Base-by-base conservation (phyloP, 2,113 vertebrate species). In the Ctenodactylus gundi region DNA sequence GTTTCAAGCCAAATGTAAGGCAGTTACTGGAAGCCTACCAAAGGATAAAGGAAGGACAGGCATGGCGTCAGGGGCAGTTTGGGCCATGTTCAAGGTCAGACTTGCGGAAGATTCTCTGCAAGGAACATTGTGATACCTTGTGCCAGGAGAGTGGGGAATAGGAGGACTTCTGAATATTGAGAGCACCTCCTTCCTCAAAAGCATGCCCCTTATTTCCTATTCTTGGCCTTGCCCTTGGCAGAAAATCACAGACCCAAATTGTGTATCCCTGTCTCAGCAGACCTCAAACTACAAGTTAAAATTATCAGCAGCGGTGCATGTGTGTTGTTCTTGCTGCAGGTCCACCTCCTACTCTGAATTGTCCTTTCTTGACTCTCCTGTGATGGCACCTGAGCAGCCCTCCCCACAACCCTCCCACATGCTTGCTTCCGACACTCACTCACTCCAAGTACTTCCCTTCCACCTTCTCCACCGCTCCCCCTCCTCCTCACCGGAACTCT, bases 401-500 rank as follows among this genome's bases (percentile, higher is more conserved):
- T 41, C 77, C 55, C 14, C 27, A 11, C 14, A 55, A 23, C 13
- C 17, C 44, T 6, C 3, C 57, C 87, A 57, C 39, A n/a, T 0
- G 5, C 60, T 29, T 17, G 41, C 65, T 85, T 73, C 80, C 72
- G 44, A 36, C 49, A 18, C 80, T 57, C 41, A 20, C 3, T 15
- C 25, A 53, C 39, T 73, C 36, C 86, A 60, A 29, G 68, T 53
- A 51, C n/a, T 51, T 70, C 7, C 70, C 46, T 58, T n/a, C 46
- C 34, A 15, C 67, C 51, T 36, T 55, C 80, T 46, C 36, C 4
- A 2, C 11, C 23, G 20, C 51, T 27, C 65, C 88, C 70, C 62
- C 46, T n/a, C 70, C 57, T 73, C 94, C 70, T 91, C 58, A n/a
- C 67, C 55, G 36, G 87, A 90, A 76, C 81, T 88, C 85, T 95